phyloP scores from a whole-genome alignment of 1,140 invertebrate species.

The Penaeus vannamei region DNA sequence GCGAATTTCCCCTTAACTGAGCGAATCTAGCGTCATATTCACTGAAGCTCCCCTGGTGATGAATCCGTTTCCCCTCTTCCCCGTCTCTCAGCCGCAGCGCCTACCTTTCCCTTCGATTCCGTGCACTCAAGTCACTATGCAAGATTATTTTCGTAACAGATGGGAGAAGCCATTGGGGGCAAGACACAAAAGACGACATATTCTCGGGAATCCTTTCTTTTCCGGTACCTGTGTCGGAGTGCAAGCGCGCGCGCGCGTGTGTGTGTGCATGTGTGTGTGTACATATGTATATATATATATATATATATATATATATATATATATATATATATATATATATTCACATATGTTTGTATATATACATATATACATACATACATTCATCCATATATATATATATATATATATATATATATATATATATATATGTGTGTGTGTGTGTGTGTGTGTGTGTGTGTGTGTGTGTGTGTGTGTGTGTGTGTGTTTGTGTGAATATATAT shows the following conservation, averaged over 20 bases:
- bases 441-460: not conserved
- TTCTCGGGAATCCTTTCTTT: too few species aligned
- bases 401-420: not conserved
- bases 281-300: not conserved
- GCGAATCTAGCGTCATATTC: too few species aligned
- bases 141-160: too few species aligned
- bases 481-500: not conserved
- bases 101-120: too few species aligned
- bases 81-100: too few species aligned
- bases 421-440: not conserved
- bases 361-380: not conserved
- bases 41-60: too few species aligned
- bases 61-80: too few species aligned
- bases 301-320: slow-evolving; percentile 15
- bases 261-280: not conserved
- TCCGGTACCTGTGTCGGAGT: too few species aligned
- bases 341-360: not conserved
- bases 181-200: too few species aligned
- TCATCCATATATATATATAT: not conserved
- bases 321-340: not conserved
- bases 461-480: not conserved
- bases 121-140: too few species aligned
- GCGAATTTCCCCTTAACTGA: too few species aligned
- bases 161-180: too few species aligned
- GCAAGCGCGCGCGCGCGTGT: not conserved